Evolutionary conservation across 2,888 invertebrate genomes (phyloP), one percentile per base, ranked within the genome.

Genomic region (Zelleria hepariella): DNA sequence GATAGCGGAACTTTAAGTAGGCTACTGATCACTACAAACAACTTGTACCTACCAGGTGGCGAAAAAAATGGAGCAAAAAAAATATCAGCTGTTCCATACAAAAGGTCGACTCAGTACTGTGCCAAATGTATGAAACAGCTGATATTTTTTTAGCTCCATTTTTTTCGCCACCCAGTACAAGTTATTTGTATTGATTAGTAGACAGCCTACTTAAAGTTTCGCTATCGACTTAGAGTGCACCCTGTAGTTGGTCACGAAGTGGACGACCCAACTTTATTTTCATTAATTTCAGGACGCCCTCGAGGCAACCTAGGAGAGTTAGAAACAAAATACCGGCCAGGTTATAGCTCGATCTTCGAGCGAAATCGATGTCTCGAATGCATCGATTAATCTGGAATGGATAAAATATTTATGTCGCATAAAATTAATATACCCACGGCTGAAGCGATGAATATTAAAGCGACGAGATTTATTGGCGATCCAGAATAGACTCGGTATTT

Each of bases 401-500:
- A 55, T 55, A 55, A 55, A 32, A 32, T 32, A 55, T 57, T 57
- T 57, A 57, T 57, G 47, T 57, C 57, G 57, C 48, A 57, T 57
- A 57, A 48, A 48, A 47, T 57, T 57, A 57, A 47, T 57, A 47
- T 18, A 23, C 18, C n/a, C 47, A 47, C n/a, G 57, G 20, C 23
- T 47, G n/a, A n/a, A 48, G 23, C 48, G 47, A 57, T 57, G 57
- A 57, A 57, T 57, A 57, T 47, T 47, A 48, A 57, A 57, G 8
- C 48, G 47, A 15, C 7, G 24, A 69, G 74, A 81, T 81, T 80
- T 78, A 82, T 79, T 68, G 71, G 70, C 65, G 69, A 71, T 70
- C 66, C 71, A 61, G 24, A 24, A 47, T 47, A 48, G 24, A 10
- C 2, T 15, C 32, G n/a, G 15, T 42, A 42, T 42, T 42, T 42